phyloP scores from a whole-genome alignment of 2,888 invertebrate species.

The Heteromurus nitidus region DNA sequence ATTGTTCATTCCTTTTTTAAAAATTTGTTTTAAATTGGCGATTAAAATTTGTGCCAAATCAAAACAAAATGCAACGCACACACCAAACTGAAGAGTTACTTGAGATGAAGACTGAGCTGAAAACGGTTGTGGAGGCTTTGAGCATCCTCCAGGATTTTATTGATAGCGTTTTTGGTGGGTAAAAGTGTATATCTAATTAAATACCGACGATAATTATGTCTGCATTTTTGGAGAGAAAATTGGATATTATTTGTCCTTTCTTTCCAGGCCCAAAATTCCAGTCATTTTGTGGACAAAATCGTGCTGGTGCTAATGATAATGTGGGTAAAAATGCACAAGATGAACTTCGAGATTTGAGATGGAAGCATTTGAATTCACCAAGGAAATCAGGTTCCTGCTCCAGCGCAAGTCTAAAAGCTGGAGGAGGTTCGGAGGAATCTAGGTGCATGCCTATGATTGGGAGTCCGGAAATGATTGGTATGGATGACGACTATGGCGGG shows the following conservation, averaged over 20 bases:
- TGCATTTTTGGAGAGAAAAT: not conserved
- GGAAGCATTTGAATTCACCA: slow-evolving; percentile 10
- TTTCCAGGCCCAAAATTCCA: slow-evolving; percentile 29
- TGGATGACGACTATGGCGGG: too few relatives aligned
- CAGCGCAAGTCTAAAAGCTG: not conserved
- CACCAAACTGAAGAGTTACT: not conserved
- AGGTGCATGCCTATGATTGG: slow-evolving; percentile 6
- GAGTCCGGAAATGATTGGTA: slow-evolving; percentile 29
- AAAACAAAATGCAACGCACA: not conserved
- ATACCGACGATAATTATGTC: not conserved
- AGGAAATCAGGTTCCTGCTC: not conserved
- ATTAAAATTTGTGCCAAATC: not conserved
- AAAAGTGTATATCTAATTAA: too few relatives aligned
- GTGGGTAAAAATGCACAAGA: not conserved
- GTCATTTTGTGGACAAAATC: slow-evolving; percentile 13
- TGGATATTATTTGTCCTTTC: not conserved
- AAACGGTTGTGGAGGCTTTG: slow-evolving; percentile 37
- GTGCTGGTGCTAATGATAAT: not conserved
- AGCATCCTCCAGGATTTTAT: slow-evolving; percentile 42
- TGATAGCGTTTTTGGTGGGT: slow-evolving; percentile 49
- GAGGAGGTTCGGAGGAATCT: not conserved
- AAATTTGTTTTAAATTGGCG: too few relatives aligned
- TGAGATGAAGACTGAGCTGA: slow-evolving; percentile 44
- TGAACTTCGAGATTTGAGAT: slow-evolving; percentile 2
- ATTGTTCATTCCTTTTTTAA: too few relatives aligned